Percentiles rank a stretch among this genome's conserved stretches.
phyloP scores from a whole-genome alignment of 2,797 vertebrate species.

The Enteromius argenteus region DNA sequence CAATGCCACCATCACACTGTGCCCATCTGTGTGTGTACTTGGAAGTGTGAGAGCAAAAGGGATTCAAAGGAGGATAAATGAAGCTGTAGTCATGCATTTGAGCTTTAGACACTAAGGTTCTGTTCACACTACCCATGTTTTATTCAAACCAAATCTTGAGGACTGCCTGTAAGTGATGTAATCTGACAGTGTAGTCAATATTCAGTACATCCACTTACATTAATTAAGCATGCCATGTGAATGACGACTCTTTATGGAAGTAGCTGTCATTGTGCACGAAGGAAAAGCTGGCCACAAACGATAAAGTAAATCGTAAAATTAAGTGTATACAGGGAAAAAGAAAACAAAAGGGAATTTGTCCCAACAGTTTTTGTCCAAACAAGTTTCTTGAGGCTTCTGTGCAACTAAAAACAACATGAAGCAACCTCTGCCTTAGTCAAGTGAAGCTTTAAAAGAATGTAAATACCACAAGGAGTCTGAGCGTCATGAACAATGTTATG shows the following conservation, averaged over 20 bases:
- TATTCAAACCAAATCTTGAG: constrained; percentile 10
- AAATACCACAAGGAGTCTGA: not conserved
- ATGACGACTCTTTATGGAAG: not conserved
- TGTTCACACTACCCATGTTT: not conserved
- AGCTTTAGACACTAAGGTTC: constrained; percentile 7
- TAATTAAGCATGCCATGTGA: not conserved
- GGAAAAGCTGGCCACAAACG: not conserved
- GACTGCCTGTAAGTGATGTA: not conserved
- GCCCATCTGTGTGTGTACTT: constrained; percentile 2
- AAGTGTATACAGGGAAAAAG: not conserved
- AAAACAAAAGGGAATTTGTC: not conserved
- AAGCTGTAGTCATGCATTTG: constrained; percentile 17
- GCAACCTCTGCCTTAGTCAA: not conserved
- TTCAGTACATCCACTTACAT: not conserved
- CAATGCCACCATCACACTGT: constrained; percentile 24
- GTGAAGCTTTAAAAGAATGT: constrained; percentile 9
- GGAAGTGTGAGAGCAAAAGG: not conserved
- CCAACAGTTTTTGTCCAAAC: not conserved
- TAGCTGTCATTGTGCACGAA: not conserved
- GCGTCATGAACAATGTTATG: not conserved
- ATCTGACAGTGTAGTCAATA: constrained; percentile 1
- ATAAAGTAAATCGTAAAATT: not conserved
- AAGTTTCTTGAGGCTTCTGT: not conserved
- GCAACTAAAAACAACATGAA: not conserved
- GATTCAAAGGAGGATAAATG: constrained; percentile 8